Evolutionary conservation across 2,888 invertebrate species (phyloP).

Genomic region (Oligia latruncula): DNA sequence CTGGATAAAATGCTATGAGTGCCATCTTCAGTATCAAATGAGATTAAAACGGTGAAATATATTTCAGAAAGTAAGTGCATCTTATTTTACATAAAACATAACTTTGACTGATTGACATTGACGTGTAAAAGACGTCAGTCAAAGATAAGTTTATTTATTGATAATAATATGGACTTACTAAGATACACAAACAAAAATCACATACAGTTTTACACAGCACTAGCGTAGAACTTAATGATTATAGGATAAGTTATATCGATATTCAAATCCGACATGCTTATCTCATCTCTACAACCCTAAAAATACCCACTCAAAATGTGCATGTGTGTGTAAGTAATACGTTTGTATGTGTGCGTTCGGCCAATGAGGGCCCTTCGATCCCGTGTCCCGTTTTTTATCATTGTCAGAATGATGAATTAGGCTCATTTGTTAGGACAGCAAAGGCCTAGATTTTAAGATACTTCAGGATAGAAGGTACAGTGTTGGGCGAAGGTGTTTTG

Average conservation of each 20-base stretch:
- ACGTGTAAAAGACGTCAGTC: background rate
- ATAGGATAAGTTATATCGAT: background rate
- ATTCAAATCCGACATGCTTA: background rate
- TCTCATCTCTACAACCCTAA: slow-evolving; percentile 31
- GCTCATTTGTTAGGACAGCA: slow-evolving; percentile 71
- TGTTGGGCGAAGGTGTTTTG: slow-evolving; percentile 37
- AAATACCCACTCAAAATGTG: slow-evolving; percentile 17
- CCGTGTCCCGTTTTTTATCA: slow-evolving; percentile 75
- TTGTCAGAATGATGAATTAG: slow-evolving; percentile 83
- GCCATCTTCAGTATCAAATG: background rate
- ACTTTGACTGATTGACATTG: too few relatives aligned
- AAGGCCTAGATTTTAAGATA: slow-evolving; percentile 69
- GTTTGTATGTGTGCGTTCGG: slow-evolving; percentile 28
- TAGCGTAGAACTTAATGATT: background rate
- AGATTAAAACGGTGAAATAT: background rate
- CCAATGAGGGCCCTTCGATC: slow-evolving; percentile 59
- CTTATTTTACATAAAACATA: background rate
- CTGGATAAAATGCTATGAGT: too few relatives aligned
- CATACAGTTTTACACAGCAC: background rate
- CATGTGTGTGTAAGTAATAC: slow-evolving; percentile 7
- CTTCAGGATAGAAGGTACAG: slow-evolving; percentile 27
- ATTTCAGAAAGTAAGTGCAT: background rate
- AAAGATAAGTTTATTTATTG: background rate
- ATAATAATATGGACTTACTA: background rate
- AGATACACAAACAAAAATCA: background rate